Percentiles rank a stretch among this genome's conserved stretches.
Conservation (phyloP, 2,797 vertebrate species). For the Hydrolagus colliei region DNA sequence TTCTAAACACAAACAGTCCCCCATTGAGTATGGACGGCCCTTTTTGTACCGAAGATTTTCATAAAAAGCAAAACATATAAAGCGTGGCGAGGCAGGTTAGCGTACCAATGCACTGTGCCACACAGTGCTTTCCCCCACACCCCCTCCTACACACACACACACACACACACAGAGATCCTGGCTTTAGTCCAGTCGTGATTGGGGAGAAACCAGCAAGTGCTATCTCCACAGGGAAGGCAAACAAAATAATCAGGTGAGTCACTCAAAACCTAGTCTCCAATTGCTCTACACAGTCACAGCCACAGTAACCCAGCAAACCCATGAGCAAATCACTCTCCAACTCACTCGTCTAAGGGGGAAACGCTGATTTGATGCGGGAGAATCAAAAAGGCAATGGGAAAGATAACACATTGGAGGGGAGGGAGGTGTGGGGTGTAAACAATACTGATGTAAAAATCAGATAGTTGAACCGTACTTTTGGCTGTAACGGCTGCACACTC, state of each 20-base stretch:
- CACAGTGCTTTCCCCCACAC: neutral
- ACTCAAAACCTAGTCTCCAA: neutral
- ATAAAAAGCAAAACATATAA: neutral
- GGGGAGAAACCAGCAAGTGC: slow-evolving; percentile 16
- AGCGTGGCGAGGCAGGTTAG: neutral
- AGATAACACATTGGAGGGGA: neutral
- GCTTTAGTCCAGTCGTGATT: neutral
- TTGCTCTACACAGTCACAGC: neutral
- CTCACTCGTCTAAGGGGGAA: neutral
- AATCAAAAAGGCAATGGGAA: neutral
- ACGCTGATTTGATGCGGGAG: neutral
- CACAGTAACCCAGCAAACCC: neutral
- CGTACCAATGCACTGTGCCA: neutral
- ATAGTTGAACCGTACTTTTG: neutral
- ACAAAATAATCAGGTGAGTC: slow-evolving; percentile 21
- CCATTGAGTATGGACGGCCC: no score
- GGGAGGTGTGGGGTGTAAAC: neutral
- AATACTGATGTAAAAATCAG: no score
- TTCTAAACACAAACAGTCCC: slow-evolving; percentile 5
- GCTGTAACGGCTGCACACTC: neutral
- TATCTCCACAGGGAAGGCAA: neutral
- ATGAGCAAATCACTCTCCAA: slow-evolving; percentile 8
- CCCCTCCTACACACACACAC: no score
- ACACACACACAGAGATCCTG: neutral
- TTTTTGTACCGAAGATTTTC: neutral